A percentile compares a stretch with the other conserved stretches of the same genome.
phyloP scores from a whole-genome alignment of 2,797 vertebrate species.

The Pelochelys cantorii region DNA sequence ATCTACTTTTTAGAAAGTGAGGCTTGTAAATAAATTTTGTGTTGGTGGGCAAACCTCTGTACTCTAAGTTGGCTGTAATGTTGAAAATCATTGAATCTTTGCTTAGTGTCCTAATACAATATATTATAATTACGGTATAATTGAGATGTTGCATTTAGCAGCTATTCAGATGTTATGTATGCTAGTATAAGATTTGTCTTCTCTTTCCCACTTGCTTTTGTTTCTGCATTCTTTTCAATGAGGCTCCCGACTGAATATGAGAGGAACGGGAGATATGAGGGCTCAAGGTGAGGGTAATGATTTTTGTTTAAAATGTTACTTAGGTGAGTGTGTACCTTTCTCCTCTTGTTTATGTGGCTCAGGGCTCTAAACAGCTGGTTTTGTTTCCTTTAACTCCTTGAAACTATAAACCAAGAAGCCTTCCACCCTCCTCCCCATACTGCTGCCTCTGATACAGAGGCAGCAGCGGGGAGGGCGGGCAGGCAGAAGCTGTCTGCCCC shows the following conservation, averaged over 20 bases:
- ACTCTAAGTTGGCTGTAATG: not conserved
- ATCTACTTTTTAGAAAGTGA: not conserved
- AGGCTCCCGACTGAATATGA: conserved; percentile 98
- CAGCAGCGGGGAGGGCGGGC: conserved; percentile 29
- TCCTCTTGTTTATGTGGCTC: conserved; percentile 42
- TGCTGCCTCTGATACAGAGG: too few relatives aligned
- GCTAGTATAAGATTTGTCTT: conserved; percentile 83
- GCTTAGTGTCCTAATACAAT: conserved; percentile 40
- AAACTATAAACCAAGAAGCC: conserved; percentile 59
- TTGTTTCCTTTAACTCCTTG: conserved; percentile 49
- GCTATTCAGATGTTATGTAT: conserved; percentile 55
- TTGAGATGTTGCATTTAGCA: conserved; percentile 69
- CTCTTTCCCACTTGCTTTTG: conserved; percentile 85
- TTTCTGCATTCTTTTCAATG: conserved; percentile 86
- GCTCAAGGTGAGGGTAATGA: conserved; percentile 95
- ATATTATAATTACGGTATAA: conserved; percentile 33
- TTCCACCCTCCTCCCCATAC: too few relatives aligned
- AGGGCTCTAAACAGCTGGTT: conserved; percentile 62
- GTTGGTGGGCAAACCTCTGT: not conserved
- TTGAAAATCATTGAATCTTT: conserved; percentile 65
- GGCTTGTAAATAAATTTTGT: conserved; percentile 6
- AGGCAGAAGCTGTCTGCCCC: not conserved
- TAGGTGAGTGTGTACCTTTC: conserved; percentile 70
- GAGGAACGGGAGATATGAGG: conserved; percentile 99
- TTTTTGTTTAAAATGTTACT: conserved; percentile 75